Evolutionary conservation across 2,888 invertebrate species (phyloP).

Genomic region (Ellobium chinense): DNA sequence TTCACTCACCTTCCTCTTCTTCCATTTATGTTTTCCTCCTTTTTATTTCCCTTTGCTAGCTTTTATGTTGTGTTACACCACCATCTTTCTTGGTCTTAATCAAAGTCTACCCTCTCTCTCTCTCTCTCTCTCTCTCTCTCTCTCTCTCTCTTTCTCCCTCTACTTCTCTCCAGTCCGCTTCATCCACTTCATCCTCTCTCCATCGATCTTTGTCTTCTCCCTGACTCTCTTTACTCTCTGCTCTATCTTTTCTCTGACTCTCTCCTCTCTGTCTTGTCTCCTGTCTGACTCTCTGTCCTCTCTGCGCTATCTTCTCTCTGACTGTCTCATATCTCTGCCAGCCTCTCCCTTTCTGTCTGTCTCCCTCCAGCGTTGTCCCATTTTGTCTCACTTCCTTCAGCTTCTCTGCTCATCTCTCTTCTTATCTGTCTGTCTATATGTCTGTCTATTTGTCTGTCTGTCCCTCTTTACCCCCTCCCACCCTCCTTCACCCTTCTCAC

Average conservation of each 20-base stretch:
- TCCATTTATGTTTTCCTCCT: conserved; percentile 6
- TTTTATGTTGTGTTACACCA: too few relatives aligned
- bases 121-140: not conserved
- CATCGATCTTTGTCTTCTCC: not conserved
- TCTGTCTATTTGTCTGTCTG: too few relatives aligned
- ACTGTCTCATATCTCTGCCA: not conserved
- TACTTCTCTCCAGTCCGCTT: not conserved
- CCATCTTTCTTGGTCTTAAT: too few relatives aligned
- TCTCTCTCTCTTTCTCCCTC: not conserved
- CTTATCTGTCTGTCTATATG: too few relatives aligned
- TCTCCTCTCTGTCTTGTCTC: not conserved
- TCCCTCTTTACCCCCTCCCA: too few relatives aligned
- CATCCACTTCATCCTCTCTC: not conserved
- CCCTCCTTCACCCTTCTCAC: too few relatives aligned
- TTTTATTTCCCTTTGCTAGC: too few relatives aligned
- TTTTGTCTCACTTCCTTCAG: too few relatives aligned
- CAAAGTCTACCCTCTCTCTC: not conserved
- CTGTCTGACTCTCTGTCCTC: not conserved
- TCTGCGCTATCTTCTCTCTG: not conserved
- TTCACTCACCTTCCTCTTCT: conserved; percentile 9
- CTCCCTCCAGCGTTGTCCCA: too few relatives aligned
- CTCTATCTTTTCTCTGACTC: not conserved
- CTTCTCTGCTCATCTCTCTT: too few relatives aligned
- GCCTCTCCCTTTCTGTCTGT: not conserved
- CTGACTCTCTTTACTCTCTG: not conserved